phyloP scores from a whole-genome alignment of 2,797 vertebrate species.

The Knipowitschia caucasica region DNA sequence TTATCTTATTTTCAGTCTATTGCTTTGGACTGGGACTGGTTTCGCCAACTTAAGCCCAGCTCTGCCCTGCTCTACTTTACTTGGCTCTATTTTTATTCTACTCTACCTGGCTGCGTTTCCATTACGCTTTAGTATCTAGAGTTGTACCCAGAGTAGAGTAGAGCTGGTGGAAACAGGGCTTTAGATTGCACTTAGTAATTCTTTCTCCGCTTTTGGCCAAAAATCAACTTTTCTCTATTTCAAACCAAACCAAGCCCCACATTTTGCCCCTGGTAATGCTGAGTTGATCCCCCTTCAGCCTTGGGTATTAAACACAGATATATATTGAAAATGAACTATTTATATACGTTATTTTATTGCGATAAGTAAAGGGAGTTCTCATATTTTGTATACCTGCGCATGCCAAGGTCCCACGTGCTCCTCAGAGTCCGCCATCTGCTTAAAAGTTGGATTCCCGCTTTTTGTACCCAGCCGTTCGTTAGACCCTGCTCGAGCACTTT shows the following conservation, averaged over 20 bases:
- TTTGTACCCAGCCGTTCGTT: constrained; percentile 59
- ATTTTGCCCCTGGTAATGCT: constrained; percentile 53
- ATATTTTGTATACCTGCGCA: constrained; percentile 70
- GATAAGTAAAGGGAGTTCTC: constrained; percentile 55
- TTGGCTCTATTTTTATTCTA: too few relatives aligned
- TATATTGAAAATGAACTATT: constrained; percentile 55
- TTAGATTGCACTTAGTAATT: constrained; percentile 60
- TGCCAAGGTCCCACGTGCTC: constrained; percentile 61
- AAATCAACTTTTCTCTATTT: constrained; percentile 21
- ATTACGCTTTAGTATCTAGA: too few relatives aligned
- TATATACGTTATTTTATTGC: constrained; percentile 37
- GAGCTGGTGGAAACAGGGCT: too few relatives aligned
- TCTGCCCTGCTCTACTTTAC: too few relatives aligned
- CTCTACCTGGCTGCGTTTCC: too few relatives aligned
- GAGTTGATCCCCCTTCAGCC: constrained; percentile 68
- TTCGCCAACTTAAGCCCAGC: constrained; percentile 38
- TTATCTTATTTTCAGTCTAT: constrained; percentile 7
- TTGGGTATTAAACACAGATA: constrained; percentile 58
- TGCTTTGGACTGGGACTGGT: constrained; percentile 45
- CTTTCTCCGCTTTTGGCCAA: constrained; percentile 46
- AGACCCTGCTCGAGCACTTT: constrained; percentile 44
- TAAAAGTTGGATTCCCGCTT: too few relatives aligned
- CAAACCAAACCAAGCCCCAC: constrained; percentile 29
- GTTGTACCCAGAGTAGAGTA: too few relatives aligned
- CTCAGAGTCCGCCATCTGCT: too few relatives aligned